Conservation (phyloP, 2,113 vertebrate species). For the Corythornis madagascariensis region DNA sequence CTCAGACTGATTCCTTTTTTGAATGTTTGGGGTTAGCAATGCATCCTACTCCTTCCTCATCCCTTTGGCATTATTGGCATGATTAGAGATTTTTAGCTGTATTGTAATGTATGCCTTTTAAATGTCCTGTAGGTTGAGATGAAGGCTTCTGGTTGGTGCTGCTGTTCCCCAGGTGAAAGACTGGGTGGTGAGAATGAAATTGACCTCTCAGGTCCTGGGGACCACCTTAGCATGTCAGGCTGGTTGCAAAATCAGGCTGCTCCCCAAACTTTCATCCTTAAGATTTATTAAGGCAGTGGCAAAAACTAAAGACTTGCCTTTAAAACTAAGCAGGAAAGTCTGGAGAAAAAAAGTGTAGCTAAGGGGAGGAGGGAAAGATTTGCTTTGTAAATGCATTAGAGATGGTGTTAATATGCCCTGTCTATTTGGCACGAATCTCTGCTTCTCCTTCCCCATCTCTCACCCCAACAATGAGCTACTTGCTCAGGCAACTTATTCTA, state of each 20-base stretch:
- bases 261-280: neutral
- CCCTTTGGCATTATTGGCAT: neutral
- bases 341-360: neutral
- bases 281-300: neutral
- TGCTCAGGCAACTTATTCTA: neutral
- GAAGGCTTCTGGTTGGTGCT: neutral
- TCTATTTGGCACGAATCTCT: neutral
- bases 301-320: neutral
- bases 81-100: neutral
- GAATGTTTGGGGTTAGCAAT: neutral
- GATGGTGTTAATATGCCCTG: neutral
- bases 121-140: neutral
- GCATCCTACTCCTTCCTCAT: neutral
- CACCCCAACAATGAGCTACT: neutral
- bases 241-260: neutral
- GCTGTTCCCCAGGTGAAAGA: neutral
- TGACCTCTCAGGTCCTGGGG: neutral
- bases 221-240: neutral
- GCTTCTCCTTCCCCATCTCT: neutral
- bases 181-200: neutral
- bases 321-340: neutral
- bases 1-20: neutral
- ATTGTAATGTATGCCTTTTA: neutral
- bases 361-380: neutral
- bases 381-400: neutral